These are phyloP conservation scores for Drosophila truncata DNA, from an alignment of 1,140 invertebrate species.

Conservation along the genomic window DNA sequence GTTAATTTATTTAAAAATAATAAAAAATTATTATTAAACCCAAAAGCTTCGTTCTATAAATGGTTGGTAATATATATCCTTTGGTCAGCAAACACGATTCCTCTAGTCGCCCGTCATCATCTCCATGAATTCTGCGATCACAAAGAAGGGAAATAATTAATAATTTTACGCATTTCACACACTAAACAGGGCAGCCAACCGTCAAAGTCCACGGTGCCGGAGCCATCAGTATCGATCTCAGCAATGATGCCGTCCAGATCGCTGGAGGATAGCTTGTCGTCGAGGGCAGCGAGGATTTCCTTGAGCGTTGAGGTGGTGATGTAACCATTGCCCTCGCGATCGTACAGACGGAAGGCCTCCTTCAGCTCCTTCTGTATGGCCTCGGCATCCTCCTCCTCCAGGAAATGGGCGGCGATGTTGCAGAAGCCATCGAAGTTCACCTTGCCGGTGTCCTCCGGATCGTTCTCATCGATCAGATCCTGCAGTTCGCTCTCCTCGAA, in stretches of 20 bases:
- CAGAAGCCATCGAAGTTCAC: slow-evolving; percentile 98
- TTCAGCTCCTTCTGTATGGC: slow-evolving; percentile 97
- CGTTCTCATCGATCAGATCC: slow-evolving; percentile 93
- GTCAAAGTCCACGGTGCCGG: slow-evolving; percentile 95
- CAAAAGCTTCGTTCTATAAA: slow-evolving; percentile 46
- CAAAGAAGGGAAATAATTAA: background rate
- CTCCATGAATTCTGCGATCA: slow-evolving; percentile 91
- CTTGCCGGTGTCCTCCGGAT: slow-evolving; percentile 94
- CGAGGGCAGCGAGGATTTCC: slow-evolving; percentile 95
- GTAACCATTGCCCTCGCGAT: slow-evolving; percentile 95
- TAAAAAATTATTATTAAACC: slow-evolving; percentile 76
- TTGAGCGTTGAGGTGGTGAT: slow-evolving; percentile 95
- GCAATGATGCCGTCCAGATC: slow-evolving; percentile 96
- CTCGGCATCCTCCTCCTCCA: slow-evolving; percentile 96
- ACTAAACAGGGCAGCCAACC: slow-evolving; percentile 86
- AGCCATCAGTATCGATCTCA: slow-evolving; percentile 97
- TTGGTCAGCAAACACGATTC: slow-evolving; percentile 41
- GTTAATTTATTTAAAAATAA: slow-evolving; percentile 81
- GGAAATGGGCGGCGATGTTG: slow-evolving; percentile 94
- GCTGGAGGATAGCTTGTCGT: slow-evolving; percentile 94
- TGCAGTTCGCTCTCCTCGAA: slow-evolving; percentile 95
- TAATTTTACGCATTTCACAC: background rate
- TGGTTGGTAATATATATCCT: slow-evolving; percentile 16
- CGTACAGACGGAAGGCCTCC: slow-evolving; percentile 94
- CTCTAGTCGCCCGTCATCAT: slow-evolving; percentile 92